Evolutionary conservation across 2,797 vertebrate genomes (phyloP).

Genomic region (Ispidina lecontei): DNA sequence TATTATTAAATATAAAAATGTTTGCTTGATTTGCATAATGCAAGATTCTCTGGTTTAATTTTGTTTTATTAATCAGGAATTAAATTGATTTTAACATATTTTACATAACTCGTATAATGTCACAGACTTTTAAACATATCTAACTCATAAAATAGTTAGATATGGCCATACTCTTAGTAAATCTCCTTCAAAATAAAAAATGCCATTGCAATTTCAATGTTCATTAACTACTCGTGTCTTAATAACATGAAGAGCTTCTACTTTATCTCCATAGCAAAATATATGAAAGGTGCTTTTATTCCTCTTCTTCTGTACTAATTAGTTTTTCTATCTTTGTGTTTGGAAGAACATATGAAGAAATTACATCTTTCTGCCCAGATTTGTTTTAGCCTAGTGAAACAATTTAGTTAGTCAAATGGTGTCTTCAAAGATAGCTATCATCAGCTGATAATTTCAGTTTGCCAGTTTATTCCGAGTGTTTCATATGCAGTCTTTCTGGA

Average conservation of each 20-base stretch:
- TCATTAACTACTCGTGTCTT: not conserved
- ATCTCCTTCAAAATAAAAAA: not conserved
- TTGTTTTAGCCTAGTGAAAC: not conserved
- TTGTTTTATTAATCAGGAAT: not conserved
- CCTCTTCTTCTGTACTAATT: not conserved
- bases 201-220: not conserved
- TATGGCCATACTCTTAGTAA: not conserved
- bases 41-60: not conserved
- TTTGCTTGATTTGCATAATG: not conserved
- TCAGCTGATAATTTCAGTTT: not conserved
- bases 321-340: not conserved
- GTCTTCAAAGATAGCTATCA: not conserved
- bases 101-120: not conserved
- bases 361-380: not conserved
- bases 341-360: not conserved
- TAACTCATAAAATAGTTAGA: not conserved
- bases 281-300: not conserved
- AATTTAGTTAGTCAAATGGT: not conserved
- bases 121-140: not conserved
- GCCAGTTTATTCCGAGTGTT: not conserved
- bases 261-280: not conserved
- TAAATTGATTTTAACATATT: not conserved
- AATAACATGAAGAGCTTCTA: not conserved
- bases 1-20: not conserved
- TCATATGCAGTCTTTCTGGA: not conserved